Conservation (phyloP, 2,113 vertebrate species). For the Corapipo altera region DNA sequence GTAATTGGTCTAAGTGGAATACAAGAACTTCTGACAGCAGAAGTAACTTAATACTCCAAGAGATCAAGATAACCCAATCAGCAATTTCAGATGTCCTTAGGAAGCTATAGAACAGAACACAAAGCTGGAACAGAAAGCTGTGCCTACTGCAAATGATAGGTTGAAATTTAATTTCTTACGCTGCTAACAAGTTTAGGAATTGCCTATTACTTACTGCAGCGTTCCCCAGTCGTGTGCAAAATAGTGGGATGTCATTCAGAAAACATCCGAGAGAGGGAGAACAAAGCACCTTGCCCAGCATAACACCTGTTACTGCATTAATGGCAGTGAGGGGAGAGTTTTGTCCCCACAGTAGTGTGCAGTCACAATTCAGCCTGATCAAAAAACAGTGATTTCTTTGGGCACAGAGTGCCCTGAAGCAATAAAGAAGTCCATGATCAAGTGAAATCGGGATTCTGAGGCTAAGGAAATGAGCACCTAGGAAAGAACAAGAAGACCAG, state of each 20-base stretch:
- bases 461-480: not conserved
- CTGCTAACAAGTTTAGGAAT: conserved; percentile 3
- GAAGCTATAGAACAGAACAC: not conserved
- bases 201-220: not conserved
- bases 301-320: not conserved
- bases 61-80: not conserved
- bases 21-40: not conserved
- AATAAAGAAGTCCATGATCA: not conserved
- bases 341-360: not conserved
- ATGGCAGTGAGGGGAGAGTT: not conserved
- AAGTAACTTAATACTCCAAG: not conserved
- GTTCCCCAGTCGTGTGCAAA: not conserved
- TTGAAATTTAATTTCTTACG: not conserved
- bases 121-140: not conserved
- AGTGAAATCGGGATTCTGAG: not conserved
- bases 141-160: not conserved
- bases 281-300: not conserved
- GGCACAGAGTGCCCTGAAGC: not conserved
- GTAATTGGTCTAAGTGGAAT: not conserved
- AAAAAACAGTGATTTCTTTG: not conserved
- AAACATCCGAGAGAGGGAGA: not conserved
- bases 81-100: not conserved
- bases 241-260: not conserved
- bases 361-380: not conserved
- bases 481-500: not conserved